Evolutionary conservation across 2,797 vertebrate species (phyloP).

Genomic region (Cuculus canorus): DNA sequence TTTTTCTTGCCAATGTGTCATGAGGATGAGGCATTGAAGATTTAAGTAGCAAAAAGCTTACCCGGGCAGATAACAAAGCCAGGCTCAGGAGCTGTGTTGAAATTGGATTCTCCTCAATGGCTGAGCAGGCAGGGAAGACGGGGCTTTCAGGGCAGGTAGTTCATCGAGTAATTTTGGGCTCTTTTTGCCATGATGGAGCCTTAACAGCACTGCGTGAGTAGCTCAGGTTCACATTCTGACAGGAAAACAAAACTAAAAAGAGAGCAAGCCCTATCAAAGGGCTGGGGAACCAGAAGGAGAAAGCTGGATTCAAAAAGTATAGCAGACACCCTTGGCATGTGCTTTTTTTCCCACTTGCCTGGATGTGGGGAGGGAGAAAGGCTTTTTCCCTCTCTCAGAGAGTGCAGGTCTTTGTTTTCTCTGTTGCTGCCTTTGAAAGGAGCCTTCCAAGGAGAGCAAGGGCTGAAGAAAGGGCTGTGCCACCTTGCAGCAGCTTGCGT

Average conservation of each 20-base stretch:
- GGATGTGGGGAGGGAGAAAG: not conserved
- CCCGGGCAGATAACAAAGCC: not conserved
- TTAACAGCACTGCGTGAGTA: not conserved
- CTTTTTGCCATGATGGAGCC: rapidly evolving
- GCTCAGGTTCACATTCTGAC: not conserved
- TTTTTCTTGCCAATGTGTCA: rapidly evolving
- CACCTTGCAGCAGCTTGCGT: not conserved
- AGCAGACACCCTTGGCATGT: rapidly evolving
- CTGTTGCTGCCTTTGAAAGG: not conserved
- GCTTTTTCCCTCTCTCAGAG: not conserved
- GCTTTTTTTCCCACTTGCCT: not conserved
- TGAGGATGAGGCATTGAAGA: not conserved
- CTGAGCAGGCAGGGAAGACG: not conserved
- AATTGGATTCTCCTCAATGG: rapidly evolving
- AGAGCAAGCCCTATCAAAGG: not conserved
- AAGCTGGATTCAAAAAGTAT: not conserved
- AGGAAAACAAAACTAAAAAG: not conserved
- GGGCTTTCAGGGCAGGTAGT: not conserved
- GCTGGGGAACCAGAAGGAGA: not conserved
- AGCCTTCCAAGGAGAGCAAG: not conserved
- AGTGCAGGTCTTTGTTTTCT: not conserved
- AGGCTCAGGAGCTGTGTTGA: not conserved
- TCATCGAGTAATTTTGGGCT: not conserved
- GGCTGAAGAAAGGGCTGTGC: not conserved
- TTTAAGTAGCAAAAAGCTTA: not conserved